Evolutionary conservation across 2,888 invertebrate species (phyloP), one percentile per base, ranked within the genome.

Genomic region (Papilio protenor): DNA sequence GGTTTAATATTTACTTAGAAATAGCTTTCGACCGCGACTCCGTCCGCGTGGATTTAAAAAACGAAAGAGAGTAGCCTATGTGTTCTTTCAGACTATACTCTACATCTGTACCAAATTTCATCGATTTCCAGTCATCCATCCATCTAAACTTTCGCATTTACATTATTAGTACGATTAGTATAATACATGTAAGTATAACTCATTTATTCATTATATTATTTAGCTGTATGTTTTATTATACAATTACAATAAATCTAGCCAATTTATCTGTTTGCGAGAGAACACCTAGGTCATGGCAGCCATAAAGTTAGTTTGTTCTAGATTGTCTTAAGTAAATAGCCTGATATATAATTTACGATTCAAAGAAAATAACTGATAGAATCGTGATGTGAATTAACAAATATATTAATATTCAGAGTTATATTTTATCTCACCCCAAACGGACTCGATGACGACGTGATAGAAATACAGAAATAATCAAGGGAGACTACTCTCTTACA

Each of bases 291-390:
- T 47, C 23, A 70, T 47, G 21, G 21, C 47, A 23, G 70, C 18
- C 14, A 47, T 70, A 70, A 70, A 70, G 18, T 47, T 70, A 14
- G 14, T 70, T 14, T 47, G 23, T 47, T 47, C 8, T 69, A 69
- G 69, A 45, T 70, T 70, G 23, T 47, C 14, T 70, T 45, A n/a
- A 18, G 69, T 70, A 70, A 70, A 70, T 70, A 47, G 21, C 14
- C 16, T 47, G 16, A n/a, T n/a, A 70, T 70, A 47, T 21, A 16
- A 1, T 47, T 10, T 57, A 10, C 16, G 45, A 45, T 47, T 70
- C 47, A 18, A 21, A 70, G 21, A 47, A 70, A 70, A 47, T 70
- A 70, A 47, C 47, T 4, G 14, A 47, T 4, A 47, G 47, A 70
- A 47, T 23, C 70, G 70, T 70, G 70, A 12, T 12, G 21, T 47